Conservation (phyloP, 2,888 invertebrate species). For the Hydraecia micacea region DNA sequence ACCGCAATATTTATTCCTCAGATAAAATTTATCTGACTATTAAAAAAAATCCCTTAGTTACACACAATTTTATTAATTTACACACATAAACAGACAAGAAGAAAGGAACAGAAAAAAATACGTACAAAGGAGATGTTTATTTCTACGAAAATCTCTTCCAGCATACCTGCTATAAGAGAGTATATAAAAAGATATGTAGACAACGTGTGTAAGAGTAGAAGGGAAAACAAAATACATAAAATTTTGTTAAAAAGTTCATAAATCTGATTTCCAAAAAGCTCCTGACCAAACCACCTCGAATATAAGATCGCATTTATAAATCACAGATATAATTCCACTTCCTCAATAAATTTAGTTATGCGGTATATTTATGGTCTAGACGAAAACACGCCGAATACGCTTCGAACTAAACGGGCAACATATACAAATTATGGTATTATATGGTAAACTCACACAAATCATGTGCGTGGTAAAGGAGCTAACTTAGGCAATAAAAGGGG, state of each 20-base stretch:
- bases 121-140: neutral
- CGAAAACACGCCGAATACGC: conserved; percentile 61
- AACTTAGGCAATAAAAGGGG: conserved; percentile 81
- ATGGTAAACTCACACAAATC: conserved; percentile 76
- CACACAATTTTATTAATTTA: neutral
- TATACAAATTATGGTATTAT: conserved; percentile 65
- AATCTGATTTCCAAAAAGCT: conserved; percentile 29
- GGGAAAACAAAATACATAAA: neutral
- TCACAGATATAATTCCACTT: conserved; percentile 51
- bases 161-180: neutral
- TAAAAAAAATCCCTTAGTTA: neutral
- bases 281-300: conserved; percentile 19
- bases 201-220: neutral
- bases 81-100: neutral
- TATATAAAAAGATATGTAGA: neutral
- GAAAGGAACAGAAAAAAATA: neutral
- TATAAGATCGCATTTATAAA: conserved; percentile 39
- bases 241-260: neutral
- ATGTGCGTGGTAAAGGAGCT: conserved; percentile 68
- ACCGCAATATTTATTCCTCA: too few species aligned
- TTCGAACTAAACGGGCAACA: conserved; percentile 56
- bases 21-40: too few species aligned
- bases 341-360: conserved; percentile 59
- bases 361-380: conserved; percentile 54
- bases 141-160: neutral